Evolutionary conservation across 2,113 vertebrate genomes (phyloP), one percentile per base, ranked within the genome.

Genomic region (Penelope pileata): DNA sequence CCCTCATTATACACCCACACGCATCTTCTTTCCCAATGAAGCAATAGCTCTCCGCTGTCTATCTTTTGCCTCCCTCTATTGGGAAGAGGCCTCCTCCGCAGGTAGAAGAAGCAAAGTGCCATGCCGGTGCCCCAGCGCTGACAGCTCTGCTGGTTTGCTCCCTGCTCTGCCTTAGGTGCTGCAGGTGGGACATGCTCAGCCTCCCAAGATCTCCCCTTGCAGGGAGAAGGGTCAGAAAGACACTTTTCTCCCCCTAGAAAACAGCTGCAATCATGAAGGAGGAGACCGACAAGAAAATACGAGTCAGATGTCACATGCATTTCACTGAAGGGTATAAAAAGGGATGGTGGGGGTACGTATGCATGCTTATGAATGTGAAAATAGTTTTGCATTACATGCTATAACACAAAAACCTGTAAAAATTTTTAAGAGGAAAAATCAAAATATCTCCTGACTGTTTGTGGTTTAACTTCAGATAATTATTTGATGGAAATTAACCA

Each of bases 41-140:
- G 79, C 68, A 88, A 73, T 3, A 74, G 13, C 59, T 86, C 45
- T 36, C 48, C 0, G 7, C 80, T 91, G 82, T 67, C 68, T 84
- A 40, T 78, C 82, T 95, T 95, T 70, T 94, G 79, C 82, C 75
- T 90, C 95, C 90, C 88, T 94, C 94, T 95, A 0, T 88, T 78
- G 91, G 92, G 91, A 95, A 90, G 76, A 51, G 19, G n/a, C 30
- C 45, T 91, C 34, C 90, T 91, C 30, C 19, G 0, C 88, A 88
- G 45, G 42, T 2, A 54, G 78, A 34, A 94, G 54, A 45, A 51
- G 16, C 34, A 14, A 59, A 73, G n/a, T 40, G 48, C 26, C 43
- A 45, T 3, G 36, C 47, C 5, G 1, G 22, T 12, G 24, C 36
- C 48, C 32, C 4, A 0, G 27, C 27, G 50, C 42, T 1, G 0